phyloP scores from a whole-genome alignment of 2,888 invertebrate species.

The Minunthozetes semirufus region DNA sequence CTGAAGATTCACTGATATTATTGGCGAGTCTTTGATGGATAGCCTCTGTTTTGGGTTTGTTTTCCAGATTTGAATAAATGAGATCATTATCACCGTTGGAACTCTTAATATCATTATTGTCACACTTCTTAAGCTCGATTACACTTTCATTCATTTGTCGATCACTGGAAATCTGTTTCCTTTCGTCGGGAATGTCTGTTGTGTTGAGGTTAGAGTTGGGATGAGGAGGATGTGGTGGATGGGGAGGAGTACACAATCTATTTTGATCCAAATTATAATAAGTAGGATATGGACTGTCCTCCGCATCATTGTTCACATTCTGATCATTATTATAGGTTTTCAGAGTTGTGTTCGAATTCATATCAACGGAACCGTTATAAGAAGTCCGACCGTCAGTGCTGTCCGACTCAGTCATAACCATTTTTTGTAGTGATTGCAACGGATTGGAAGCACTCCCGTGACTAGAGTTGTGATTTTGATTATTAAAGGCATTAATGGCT shows the following conservation, averaged over 20 bases:
- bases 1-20: not conserved
- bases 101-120: not conserved
- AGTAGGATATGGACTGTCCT: constrained; percentile 42
- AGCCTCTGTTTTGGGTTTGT: not conserved
- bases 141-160: constrained; percentile 19
- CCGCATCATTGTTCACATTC: constrained; percentile 39
- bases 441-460: constrained; percentile 40
- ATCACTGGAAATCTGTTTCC: not conserved
- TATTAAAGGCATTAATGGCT: not conserved
- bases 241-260: constrained; percentile 41
- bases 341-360: not conserved
- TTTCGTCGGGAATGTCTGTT: constrained; percentile 7
- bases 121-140: constrained; percentile 23
- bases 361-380: constrained; percentile 38
- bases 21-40: not conserved
- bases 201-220: constrained; percentile 28
- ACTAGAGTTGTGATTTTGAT: constrained; percentile 19
- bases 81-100: constrained; percentile 5
- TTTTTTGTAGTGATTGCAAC: constrained; percentile 44
- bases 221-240: constrained; percentile 39
- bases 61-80: not conserved
- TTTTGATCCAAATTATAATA: constrained; percentile 43
- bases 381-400: constrained; percentile 37
- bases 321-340: constrained; percentile 13
- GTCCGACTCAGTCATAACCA: constrained; percentile 43